phyloP scores from a whole-genome alignment of 1,140 invertebrate genomes.

The Homalodisca vitripennis region DNA sequence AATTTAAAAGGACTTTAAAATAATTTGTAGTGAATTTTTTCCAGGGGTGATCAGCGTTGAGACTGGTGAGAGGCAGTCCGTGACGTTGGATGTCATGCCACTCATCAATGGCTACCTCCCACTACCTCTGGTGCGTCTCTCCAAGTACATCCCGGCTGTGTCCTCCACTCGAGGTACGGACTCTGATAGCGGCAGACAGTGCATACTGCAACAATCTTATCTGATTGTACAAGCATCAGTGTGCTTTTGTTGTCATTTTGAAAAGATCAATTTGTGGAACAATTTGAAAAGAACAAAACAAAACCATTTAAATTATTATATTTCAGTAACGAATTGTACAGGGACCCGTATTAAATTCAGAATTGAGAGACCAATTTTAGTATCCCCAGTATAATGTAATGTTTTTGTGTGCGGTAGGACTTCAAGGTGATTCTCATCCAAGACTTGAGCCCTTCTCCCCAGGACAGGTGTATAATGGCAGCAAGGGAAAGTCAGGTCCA shows the following conservation, averaged over 20 bases:
- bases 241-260: too few species aligned
- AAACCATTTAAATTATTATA: too few species aligned
- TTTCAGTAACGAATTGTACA: too few species aligned
- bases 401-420: slow-evolving; percentile 19
- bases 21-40: too few species aligned
- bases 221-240: too few species aligned
- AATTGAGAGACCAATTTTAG: neutral
- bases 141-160: slow-evolving; percentile 85
- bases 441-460: slow-evolving; percentile 79
- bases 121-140: slow-evolving; percentile 82
- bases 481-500: slow-evolving; percentile 86
- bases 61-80: slow-evolving; percentile 60
- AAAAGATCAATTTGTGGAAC: too few species aligned
- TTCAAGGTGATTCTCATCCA: slow-evolving; percentile 49
- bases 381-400: neutral
- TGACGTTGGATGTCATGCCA: slow-evolving; percentile 88
- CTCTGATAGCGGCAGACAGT: too few species aligned
- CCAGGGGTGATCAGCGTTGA: slow-evolving; percentile 82
- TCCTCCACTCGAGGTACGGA: slow-evolving; percentile 43
- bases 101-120: slow-evolving; percentile 85
- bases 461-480: slow-evolving; percentile 86
- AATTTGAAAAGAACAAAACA: too few species aligned
- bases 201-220: too few species aligned
- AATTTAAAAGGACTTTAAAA: too few species aligned
- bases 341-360: too few species aligned